Percentiles rank a stretch among this genome's conserved stretches.
Conservation (phyloP, 2,113 vertebrate genomes). For the Glareola pratincola region DNA sequence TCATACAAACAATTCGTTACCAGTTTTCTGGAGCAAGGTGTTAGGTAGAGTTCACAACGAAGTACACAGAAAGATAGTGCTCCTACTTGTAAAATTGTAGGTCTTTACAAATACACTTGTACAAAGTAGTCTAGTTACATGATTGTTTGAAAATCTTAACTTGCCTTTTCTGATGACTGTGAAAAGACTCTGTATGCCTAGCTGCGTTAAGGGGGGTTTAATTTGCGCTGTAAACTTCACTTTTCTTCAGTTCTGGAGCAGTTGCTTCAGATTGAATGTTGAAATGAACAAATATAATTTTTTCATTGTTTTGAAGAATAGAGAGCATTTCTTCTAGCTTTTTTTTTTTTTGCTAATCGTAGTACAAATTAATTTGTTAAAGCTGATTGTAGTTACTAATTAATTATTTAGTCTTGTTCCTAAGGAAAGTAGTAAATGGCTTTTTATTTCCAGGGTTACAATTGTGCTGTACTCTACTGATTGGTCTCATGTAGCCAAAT, state of each 20-base stretch:
- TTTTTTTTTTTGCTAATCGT: not conserved
- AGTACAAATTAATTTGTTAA: not conserved
- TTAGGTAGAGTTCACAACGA: not conserved
- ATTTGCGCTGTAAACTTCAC: not conserved
- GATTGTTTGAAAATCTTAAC: not conserved
- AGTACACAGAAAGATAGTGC: not conserved
- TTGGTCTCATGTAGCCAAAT: not conserved
- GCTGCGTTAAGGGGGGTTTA: not conserved
- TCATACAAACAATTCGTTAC: not conserved
- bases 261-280: not conserved
- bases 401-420: not conserved
- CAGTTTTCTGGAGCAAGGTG: not conserved
- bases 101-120: not conserved
- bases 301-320: not conserved
- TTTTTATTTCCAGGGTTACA: not conserved
- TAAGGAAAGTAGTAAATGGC: not conserved
- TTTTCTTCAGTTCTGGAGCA: not conserved
- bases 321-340: not conserved
- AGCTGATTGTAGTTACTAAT: not conserved
- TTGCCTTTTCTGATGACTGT: not conserved
- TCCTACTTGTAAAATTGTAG: not conserved
- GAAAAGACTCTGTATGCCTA: not conserved
- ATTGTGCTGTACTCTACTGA: not conserved
- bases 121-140: not conserved
- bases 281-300: not conserved